Evolutionary conservation across 2,888 invertebrate species (phyloP).

Genomic region (Arge pagana): DNA sequence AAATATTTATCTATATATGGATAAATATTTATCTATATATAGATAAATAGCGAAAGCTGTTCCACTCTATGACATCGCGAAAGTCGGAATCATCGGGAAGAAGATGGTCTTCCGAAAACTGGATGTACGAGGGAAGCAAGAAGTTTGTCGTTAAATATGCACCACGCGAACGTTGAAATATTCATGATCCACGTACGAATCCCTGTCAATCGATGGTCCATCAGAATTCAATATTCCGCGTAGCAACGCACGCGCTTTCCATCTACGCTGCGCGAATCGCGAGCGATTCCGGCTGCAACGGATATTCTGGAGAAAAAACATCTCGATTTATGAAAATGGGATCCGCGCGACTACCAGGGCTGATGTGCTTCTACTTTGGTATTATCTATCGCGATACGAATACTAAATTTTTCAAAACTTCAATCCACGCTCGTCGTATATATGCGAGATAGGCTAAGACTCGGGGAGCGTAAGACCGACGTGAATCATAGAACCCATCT

Average conservation of each 20-base stretch:
- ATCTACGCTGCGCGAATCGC: slow-evolving; percentile 8
- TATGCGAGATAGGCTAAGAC: no score
- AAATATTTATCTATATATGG: no score
- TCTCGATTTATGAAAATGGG: slow-evolving; percentile 19
- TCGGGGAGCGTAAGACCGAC: no score
- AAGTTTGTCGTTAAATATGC: slow-evolving; percentile 15
- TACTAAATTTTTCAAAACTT: slow-evolving; percentile 13
- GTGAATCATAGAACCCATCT: no score
- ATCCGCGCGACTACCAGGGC: not conserved
- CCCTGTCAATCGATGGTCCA: slow-evolving; percentile 18
- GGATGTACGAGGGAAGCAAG: not conserved
- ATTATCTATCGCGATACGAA: slow-evolving; percentile 2
- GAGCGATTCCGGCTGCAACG: slow-evolving; percentile 19
- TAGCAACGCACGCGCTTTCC: slow-evolving; percentile 12
- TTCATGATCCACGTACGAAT: slow-evolving; percentile 11
- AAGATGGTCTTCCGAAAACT: no score
- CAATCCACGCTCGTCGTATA: no score
- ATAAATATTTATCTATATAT: no score
- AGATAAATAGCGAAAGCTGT: no score
- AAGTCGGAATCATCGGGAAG: not conserved
- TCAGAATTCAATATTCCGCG: slow-evolving; percentile 21
- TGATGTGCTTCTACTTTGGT: not conserved
- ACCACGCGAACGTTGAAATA: slow-evolving; percentile 12
- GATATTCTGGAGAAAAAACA: slow-evolving; percentile 10
- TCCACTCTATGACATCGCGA: no score